Base-by-base conservation (phyloP, 2,888 invertebrate species). In the Agrotis segetum region DNA sequence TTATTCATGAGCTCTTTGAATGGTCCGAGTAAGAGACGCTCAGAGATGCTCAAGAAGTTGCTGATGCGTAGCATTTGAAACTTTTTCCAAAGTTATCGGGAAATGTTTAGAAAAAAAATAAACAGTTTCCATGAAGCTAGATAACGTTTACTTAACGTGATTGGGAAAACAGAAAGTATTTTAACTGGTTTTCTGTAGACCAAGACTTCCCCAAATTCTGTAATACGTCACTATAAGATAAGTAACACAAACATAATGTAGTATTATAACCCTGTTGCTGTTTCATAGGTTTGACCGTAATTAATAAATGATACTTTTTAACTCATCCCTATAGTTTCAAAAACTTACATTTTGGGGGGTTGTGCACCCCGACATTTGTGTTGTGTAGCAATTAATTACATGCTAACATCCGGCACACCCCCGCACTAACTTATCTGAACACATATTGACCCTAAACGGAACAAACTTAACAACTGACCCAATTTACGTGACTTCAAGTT, bases 1-100 rank as follows among this genome's bases (percentile, higher is more conserved):
- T 62, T 65, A 77, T 64, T 64, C 67, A 64, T 77, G 78, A 77
- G 40, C 63, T 56, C 56, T 61, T 67, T 50, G 58, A 62, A 56
- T 44, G 58, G 16, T 34, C 50, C 13, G 44, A 62, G 56, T 73
- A 29, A 71, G 47, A 44, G 6, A 16, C 63, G 59, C 47, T 44
- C 49, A 24, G 40, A 19, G 47, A 24, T 14, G 3, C 14, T 17
- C 16, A 14, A 24, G 0, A 16, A 56, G 21, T 24, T 49, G 21
- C 19, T 24, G 19, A 47, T 50, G 19, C 21, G 19, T 19, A 21
- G 21, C 21, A 21, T 44, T 21, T 19, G 16, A 50, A 50, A 34
- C 62, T 19, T 16, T 9, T 34, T 34, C 16, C 3, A 19, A 34
- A 34, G 4, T 16, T 62, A 34, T 34, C 19, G 16, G 16, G 34